A percentile compares a stretch with the other conserved stretches of the same genome.
Evolutionary conservation across 2,888 invertebrate species (phyloP).

Genomic region (Boloria selene): DNA sequence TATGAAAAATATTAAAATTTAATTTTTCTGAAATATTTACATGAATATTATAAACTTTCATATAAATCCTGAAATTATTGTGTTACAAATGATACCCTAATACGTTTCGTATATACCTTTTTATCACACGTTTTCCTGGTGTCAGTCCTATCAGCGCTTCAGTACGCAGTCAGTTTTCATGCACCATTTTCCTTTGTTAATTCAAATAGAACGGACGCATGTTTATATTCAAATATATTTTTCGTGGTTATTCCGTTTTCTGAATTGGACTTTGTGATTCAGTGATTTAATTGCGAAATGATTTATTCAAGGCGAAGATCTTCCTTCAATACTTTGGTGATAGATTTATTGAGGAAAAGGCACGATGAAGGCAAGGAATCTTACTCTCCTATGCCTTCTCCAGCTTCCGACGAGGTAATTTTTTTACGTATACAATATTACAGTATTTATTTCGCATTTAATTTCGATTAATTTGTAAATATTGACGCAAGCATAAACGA

Average conservation of each 20-base stretch:
- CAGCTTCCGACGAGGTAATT: constrained; percentile 32
- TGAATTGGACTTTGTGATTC: constrained; percentile 4
- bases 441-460: no score
- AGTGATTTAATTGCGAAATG: constrained; percentile 40
- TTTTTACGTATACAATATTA: neutral
- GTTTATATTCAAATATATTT: constrained; percentile 43
- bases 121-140: constrained; percentile 66
- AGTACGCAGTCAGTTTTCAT: constrained; percentile 48
- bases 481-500: constrained; percentile 50
- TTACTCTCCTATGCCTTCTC: constrained; percentile 34
- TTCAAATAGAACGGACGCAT: constrained; percentile 67
- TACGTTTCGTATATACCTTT: constrained; percentile 45
- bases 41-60: neutral
- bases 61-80: neutral
- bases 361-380: constrained; percentile 53
- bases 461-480: constrained; percentile 40
- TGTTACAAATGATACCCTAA: neutral
- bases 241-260: constrained; percentile 16
- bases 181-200: constrained; percentile 72
- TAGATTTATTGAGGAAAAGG: constrained; percentile 53
- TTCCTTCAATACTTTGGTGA: constrained; percentile 57
- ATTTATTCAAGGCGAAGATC: constrained; percentile 50
- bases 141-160: constrained; percentile 57
- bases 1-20: no score
- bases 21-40: no score